These are phyloP conservation scores for pig (Sus scrofa) DNA, from an alignment of 2,113 vertebrate genomes.

Conservation along the genomic window DNA sequence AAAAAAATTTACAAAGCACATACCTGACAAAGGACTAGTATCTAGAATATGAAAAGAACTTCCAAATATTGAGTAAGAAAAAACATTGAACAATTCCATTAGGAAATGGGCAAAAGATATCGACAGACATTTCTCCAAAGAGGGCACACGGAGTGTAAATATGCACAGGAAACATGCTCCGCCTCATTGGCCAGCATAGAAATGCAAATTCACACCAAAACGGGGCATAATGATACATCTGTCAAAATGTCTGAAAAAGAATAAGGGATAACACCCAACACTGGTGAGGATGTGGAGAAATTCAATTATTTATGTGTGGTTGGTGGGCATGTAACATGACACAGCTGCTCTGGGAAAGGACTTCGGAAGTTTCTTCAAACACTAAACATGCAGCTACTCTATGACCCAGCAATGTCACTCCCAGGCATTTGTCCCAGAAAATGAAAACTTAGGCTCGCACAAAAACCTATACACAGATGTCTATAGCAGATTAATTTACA, in stretches of 20 bases:
- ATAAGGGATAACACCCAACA: too few species aligned
- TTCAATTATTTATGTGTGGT: rapidly evolving
- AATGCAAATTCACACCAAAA: not conserved
- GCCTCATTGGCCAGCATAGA: not conserved
- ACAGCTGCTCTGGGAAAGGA: not conserved
- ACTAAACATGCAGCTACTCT: not conserved
- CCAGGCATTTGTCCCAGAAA: not conserved
- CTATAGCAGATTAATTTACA: not conserved
- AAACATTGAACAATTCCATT: not conserved
- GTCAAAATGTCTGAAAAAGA: too few species aligned
- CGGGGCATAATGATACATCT: rapidly evolving
- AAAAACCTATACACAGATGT: not conserved
- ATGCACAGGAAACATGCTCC: rapidly evolving
- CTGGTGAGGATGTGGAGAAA: not conserved
- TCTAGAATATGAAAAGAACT: not conserved
- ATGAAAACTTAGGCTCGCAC: not conserved
- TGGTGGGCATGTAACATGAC: not conserved
- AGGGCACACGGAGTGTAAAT: rapidly evolving
- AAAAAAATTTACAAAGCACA: not conserved
- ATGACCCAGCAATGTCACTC: not conserved
- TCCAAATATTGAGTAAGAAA: not conserved
- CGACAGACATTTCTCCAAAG: not conserved
- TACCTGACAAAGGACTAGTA: not conserved
- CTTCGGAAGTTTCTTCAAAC: not conserved
- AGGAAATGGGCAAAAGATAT: not conserved